Percentiles rank a stretch among this genome's conserved stretches.
phyloP scores from a whole-genome alignment of 2,113 vertebrate genomes.

The Todiramphus saurophagus region DNA sequence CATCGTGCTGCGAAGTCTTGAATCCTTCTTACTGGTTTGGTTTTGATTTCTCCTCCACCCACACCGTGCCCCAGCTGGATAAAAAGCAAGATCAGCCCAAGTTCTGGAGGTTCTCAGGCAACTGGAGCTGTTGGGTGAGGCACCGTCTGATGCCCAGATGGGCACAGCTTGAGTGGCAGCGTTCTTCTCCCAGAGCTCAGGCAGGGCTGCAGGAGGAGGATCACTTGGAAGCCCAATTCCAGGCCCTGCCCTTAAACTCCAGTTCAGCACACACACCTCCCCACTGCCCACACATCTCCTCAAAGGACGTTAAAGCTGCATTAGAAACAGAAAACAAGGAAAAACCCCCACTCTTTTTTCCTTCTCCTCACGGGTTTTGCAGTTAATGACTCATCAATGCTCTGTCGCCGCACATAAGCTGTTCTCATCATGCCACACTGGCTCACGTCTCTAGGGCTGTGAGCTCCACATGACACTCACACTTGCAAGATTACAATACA shows the following conservation, averaged over 20 bases:
- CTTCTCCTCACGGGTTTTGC: background rate
- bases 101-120: rapidly evolving
- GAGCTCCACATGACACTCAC: background rate
- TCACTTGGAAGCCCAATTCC: background rate
- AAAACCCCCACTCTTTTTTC: rapidly evolving
- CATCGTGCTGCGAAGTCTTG: rapidly evolving
- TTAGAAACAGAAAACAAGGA: background rate
- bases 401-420: background rate
- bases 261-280: background rate
- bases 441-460: background rate
- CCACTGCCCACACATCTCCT: background rate
- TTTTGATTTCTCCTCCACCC: background rate
- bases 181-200: no score
- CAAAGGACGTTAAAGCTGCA: background rate
- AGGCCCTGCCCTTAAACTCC: background rate
- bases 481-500: background rate
- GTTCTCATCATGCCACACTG: background rate
- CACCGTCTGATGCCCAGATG: background rate
- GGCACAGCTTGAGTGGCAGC: background rate
- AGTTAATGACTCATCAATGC: background rate
- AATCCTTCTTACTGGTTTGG: background rate
- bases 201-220: background rate
- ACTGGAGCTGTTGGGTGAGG: background rate
- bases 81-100: background rate
- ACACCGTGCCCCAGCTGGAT: rapidly evolving